Evolutionary conservation across 2,888 invertebrate species (phyloP).

Genomic region (Apamea monoglypha): DNA sequence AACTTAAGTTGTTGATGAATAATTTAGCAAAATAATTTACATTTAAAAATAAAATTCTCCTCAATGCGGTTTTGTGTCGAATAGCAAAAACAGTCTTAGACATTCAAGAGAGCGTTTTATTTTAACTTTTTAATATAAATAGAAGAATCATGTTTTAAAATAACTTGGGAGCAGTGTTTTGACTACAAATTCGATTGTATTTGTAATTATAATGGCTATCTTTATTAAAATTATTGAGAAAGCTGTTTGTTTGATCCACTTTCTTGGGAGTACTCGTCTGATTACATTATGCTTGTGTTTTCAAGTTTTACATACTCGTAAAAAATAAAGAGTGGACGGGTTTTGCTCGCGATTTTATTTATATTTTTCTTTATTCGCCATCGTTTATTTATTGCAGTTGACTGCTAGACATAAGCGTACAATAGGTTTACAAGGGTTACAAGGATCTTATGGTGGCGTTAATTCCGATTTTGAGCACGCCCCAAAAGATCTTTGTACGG

Average conservation of each 20-base stretch:
- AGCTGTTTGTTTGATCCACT: conserved; percentile 60
- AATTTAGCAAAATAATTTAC: neutral
- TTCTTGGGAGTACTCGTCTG: conserved; percentile 31
- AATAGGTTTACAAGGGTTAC: no score
- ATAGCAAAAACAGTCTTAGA: conserved; percentile 27
- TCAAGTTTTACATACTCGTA: conserved; percentile 28
- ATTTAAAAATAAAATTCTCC: neutral
- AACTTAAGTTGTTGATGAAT: conserved; percentile 12
- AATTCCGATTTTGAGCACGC: neutral
- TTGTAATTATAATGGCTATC: conserved; percentile 43
- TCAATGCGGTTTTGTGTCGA: conserved; percentile 23
- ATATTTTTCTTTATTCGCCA: neutral
- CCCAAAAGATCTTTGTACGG: neutral
- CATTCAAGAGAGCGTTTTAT: conserved; percentile 36
- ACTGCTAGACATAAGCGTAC: neutral
- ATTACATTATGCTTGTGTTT: conserved; percentile 34
- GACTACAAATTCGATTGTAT: conserved; percentile 40
- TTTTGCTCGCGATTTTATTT: neutral
- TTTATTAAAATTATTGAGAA: conserved; percentile 47
- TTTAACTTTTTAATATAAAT: conserved; percentile 15
- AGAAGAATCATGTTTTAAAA: conserved; percentile 32
- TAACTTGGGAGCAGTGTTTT: conserved; percentile 31
- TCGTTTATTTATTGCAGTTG: neutral
- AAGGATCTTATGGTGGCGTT: neutral
- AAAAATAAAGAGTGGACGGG: neutral